phyloP scores from a whole-genome alignment of 2,797 vertebrate species.

The Atherinosoma microstoma region DNA sequence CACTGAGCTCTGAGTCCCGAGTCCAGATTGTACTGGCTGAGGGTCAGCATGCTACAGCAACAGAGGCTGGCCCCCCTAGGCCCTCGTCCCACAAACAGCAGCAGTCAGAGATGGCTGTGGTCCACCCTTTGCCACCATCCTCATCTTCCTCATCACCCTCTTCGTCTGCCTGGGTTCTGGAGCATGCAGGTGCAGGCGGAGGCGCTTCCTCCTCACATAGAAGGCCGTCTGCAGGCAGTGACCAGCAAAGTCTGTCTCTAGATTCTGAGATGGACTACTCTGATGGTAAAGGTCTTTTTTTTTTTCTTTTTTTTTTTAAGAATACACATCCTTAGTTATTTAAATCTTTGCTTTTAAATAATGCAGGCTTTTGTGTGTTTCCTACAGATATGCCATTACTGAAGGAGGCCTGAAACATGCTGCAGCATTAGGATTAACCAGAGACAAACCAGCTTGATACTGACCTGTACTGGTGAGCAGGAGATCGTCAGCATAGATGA shows the following conservation, averaged over 20 bases:
- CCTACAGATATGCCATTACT: conserved; percentile 92
- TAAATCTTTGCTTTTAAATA: background rate
- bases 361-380: conserved; percentile 20
- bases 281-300: conserved; percentile 84
- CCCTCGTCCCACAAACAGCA: conserved; percentile 76
- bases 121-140: conserved; percentile 86
- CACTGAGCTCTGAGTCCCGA: conserved; percentile 85
- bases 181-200: conserved; percentile 79
- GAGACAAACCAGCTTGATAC: conserved; percentile 37
- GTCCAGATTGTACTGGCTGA: conserved; percentile 92
- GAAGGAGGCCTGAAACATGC: conserved; percentile 91
- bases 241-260: conserved; percentile 90
- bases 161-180: conserved; percentile 79
- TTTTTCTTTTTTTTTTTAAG: background rate
- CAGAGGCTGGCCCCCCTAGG: conserved; percentile 84
- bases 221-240: conserved; percentile 87
- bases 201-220: conserved; percentile 77
- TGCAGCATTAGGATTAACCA: conserved; percentile 33
- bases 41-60: conserved; percentile 76
- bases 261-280: conserved; percentile 91
- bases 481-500: conserved; percentile 55
- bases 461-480: conserved; percentile 48
- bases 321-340: background rate
- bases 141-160: conserved; percentile 76
- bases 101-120: conserved; percentile 90